Evolutionary conservation across 2,797 vertebrate genomes (phyloP).

Genomic region (Eutrigla gurnardus): DNA sequence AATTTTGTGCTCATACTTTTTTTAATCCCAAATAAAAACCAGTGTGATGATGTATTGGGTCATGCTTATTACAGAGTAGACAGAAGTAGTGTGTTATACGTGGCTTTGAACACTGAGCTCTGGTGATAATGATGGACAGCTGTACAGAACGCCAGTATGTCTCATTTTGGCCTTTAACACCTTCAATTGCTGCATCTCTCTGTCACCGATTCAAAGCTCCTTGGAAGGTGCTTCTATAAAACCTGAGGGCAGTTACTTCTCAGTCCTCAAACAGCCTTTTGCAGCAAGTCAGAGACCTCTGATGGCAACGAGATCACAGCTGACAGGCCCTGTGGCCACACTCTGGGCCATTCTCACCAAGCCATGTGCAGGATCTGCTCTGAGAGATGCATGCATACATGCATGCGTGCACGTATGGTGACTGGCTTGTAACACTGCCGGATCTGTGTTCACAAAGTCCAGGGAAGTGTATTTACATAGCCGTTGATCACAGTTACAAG

Average conservation of each 20-base stretch:
- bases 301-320: conserved; percentile 41
- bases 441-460: conserved; percentile 28
- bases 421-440: conserved; percentile 26
- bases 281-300: conserved; percentile 49
- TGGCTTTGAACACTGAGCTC: conserved; percentile 9
- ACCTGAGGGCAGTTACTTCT: conserved; percentile 30
- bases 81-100: background rate
- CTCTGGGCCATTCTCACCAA: conserved; percentile 51
- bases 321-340: conserved; percentile 48
- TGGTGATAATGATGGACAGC: conserved; percentile 45
- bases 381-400: background rate
- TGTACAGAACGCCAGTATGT: conserved; percentile 38
- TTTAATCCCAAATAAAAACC: background rate
- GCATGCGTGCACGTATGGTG: background rate
- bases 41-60: background rate
- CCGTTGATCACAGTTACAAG: conserved; percentile 18
- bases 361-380: conserved; percentile 31
- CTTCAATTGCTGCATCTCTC: conserved; percentile 39
- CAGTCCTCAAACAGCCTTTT: conserved; percentile 27
- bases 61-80: background rate
- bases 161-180: conserved; percentile 58
- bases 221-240: conserved; percentile 29
- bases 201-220: conserved; percentile 41
- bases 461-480: conserved; percentile 28
- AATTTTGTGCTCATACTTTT: too few species aligned